Evolutionary conservation across 1,140 invertebrate genomes (phyloP).

Genomic region (Pemphigus obesinymphae): DNA sequence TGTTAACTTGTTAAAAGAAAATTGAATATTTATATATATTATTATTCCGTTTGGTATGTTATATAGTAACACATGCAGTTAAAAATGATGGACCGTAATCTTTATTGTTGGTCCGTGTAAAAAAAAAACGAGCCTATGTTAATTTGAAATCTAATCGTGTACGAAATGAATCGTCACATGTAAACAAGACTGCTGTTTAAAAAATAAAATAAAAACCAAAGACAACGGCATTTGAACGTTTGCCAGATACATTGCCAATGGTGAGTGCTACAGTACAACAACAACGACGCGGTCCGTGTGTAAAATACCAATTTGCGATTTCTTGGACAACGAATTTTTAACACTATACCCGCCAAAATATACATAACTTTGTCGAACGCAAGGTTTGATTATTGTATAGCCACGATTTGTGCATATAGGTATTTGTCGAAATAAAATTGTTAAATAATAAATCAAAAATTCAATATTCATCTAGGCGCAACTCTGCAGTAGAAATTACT

Average conservation of each 20-base stretch:
- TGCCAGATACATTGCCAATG: not conserved
- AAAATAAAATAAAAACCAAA: not conserved
- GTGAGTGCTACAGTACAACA: not conserved
- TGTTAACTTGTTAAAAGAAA: not conserved
- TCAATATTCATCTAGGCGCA: too few species aligned
- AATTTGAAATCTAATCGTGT: not conserved
- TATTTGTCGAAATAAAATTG: too few species aligned
- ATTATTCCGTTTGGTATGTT: not conserved
- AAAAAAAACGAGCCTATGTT: constrained; percentile 13
- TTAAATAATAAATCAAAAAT: too few species aligned
- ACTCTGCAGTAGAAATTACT: too few species aligned
- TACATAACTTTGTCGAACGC: not conserved
- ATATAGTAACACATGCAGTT: not conserved
- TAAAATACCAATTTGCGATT: not conserved
- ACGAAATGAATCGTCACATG: not conserved
- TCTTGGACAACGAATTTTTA: not conserved
- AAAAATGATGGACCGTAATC: not conserved
- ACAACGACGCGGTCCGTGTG: not conserved
- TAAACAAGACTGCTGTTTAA: not conserved
- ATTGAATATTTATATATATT: not conserved
- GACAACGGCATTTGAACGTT: not conserved
- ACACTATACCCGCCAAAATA: constrained; percentile 4
- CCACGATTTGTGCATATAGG: too few species aligned
- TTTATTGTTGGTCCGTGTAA: not conserved
- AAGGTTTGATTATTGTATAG: not conserved